Conservation (phyloP, 37 sponge, comb jelly and placozoan species). For the Bolinopsis microptera region DNA sequence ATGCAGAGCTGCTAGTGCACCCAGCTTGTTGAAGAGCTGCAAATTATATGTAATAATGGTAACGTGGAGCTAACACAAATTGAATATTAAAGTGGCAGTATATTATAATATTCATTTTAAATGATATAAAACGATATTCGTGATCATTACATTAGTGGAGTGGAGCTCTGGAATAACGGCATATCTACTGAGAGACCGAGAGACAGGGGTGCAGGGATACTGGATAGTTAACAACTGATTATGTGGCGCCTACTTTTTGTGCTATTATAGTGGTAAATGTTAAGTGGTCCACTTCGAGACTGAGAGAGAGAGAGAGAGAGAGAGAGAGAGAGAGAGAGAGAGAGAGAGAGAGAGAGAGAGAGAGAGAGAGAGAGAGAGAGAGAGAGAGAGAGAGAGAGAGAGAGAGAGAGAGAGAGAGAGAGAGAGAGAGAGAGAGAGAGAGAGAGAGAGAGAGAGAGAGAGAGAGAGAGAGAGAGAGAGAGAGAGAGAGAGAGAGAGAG, state of each 20-base stretch:
- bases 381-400: neutral
- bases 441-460: neutral
- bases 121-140: too few relatives aligned
- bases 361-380: neutral
- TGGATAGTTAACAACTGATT: too few relatives aligned
- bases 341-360: neutral
- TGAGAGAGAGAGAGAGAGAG: neutral
- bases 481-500: neutral
- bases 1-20: too few relatives aligned
- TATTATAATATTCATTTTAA: too few relatives aligned
- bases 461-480: neutral
- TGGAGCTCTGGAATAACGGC: too few relatives aligned
- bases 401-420: neutral
- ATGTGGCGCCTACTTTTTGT: neutral
- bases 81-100: too few relatives aligned
- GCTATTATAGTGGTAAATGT: neutral
- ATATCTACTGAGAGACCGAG: too few relatives aligned
- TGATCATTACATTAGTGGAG: too few relatives aligned
- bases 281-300: neutral
- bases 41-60: too few relatives aligned
- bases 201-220: too few relatives aligned
- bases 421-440: neutral
- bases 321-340: neutral
- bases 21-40: too few relatives aligned
- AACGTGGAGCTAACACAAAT: too few relatives aligned